Base-by-base conservation (phyloP, 1,140 invertebrate species). In the Spodoptera litura region DNA sequence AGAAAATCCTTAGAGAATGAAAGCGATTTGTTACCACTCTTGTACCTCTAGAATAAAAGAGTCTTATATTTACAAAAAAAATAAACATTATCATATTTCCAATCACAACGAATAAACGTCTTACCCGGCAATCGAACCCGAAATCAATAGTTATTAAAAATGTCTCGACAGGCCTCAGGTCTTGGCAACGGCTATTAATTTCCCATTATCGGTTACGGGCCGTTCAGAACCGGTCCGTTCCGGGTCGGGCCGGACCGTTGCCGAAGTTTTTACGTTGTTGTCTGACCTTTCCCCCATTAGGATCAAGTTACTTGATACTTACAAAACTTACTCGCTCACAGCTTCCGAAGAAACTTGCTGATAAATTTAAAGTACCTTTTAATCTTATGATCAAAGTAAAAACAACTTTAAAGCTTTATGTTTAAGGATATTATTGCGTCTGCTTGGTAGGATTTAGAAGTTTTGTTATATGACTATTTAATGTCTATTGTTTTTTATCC, bases 131-230 rank as follows among this genome's bases (percentile, higher is more conserved):
- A n/a, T 66, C 38, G 62, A 49, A 20, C 15, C 3, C 38, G 2
- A n/a, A 49, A 66, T 49, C 62, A 66, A 66, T 49, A 49, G 62
- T 70, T 70, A 70, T 70, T 70, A 70, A 53, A 70, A 70, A 70
- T 25, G 2, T 53, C 11, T 11, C 66, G 66, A 66, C 4, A 49
- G 61, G 62, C 15, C 38, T 51, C 55, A 38, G 25, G 25, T 52
- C 59, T 25, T 52, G 52, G 20, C n/a, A 74, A 52, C 66, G 25
- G 64, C 64, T 68, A 68, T 68, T 68, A 51, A 27, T 68, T 68
- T 52, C 64, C 25, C 49, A 70, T 70, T 70, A 70, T 70, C 66
- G 20, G 66, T 52, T 12, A 11, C 12, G 52, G 4, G 12, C 12
- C 52, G 52, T 2, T 12, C 51, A 0, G 13, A 11, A 4, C 66